Evolutionary conservation across 2,113 vertebrate genomes (phyloP).

Genomic region (Corythaeola cristata): DNA sequence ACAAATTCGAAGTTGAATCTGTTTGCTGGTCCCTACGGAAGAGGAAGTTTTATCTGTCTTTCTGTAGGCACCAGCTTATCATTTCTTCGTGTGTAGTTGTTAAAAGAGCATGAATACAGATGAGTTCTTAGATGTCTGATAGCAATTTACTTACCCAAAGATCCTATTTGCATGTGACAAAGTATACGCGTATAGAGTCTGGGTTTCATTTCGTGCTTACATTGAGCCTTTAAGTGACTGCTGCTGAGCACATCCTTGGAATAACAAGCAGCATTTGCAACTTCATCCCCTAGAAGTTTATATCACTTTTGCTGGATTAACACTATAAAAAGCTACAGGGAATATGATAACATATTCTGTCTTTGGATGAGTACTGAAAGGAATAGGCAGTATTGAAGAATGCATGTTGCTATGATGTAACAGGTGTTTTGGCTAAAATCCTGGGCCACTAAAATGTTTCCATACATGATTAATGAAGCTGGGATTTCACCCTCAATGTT

Average conservation of each 20-base stretch:
- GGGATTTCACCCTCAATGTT: not conserved
- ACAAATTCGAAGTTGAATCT: not conserved
- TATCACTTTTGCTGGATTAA: not conserved
- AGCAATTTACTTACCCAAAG: constrained; percentile 28
- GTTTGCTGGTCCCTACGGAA: not conserved
- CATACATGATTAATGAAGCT: not conserved
- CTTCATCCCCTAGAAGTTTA: not conserved
- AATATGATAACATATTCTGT: not conserved
- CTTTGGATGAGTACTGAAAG: not conserved
- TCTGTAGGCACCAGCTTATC: not conserved
- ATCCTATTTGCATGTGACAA: constrained; percentile 18
- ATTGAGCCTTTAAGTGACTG: not conserved
- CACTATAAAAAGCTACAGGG: not conserved
- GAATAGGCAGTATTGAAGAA: not conserved
- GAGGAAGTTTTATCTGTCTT: not conserved
- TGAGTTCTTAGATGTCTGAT: constrained; percentile 21
- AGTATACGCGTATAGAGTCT: not conserved
- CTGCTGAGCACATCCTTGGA: not conserved
- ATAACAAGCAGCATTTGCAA: constrained; percentile 18
- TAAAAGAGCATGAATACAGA: not conserved
- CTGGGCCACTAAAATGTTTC: not conserved
- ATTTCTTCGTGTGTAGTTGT: not conserved
- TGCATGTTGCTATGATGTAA: not conserved
- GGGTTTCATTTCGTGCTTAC: constrained; percentile 11
- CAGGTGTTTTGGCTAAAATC: not conserved